Conservation (phyloP, 2,888 invertebrate genomes). For the Meghimatium bilineatum region DNA sequence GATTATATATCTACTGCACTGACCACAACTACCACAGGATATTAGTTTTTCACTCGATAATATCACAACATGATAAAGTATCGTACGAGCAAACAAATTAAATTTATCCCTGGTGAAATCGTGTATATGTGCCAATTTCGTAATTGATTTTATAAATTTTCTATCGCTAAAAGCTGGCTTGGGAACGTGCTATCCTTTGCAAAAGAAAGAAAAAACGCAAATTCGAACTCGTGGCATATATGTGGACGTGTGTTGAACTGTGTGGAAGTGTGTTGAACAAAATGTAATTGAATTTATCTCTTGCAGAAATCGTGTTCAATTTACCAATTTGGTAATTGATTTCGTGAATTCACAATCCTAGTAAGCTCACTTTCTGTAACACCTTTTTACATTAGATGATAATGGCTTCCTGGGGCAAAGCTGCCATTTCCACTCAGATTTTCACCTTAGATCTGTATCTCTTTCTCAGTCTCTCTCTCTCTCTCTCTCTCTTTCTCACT, state of each 20-base stretch:
- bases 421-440: background rate
- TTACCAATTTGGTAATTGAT: background rate
- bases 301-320: background rate
- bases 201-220: background rate
- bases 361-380: background rate
- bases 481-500: background rate
- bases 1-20: no score
- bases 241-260: background rate
- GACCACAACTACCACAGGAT: background rate
- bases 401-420: constrained; percentile 3
- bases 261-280: background rate
- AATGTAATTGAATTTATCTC: background rate
- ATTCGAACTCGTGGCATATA: background rate
- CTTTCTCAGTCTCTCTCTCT: background rate
- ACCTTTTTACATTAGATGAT: background rate
- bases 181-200: background rate
- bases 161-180: background rate
- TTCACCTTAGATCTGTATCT: background rate
- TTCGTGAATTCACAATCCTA: background rate
- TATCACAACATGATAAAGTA: background rate
- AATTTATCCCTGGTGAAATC: background rate
- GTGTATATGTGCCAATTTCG: constrained; percentile 2
- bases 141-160: background rate
- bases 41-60: background rate
- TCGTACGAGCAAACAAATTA: background rate